These are phyloP conservation scores for Linyphia triangularis DNA, from an alignment of 2,888 invertebrate genomes.

Conservation along the genomic window DNA sequence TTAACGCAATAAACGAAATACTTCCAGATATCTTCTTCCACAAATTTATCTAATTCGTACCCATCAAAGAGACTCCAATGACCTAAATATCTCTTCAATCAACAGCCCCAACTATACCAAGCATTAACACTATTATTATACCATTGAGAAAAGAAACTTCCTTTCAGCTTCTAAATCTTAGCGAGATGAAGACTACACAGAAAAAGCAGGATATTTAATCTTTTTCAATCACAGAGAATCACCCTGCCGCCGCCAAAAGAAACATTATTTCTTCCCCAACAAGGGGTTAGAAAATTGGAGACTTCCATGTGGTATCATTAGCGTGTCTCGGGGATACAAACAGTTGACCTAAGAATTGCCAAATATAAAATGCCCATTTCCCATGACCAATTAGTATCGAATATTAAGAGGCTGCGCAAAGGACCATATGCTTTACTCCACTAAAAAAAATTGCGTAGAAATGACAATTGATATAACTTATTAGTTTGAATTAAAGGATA, in stretches of 20 bases:
- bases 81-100: not conserved
- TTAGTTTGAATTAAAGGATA: too few relatives aligned
- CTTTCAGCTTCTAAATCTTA: not conserved
- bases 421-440: too few relatives aligned
- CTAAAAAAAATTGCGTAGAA: too few relatives aligned
- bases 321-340: not conserved
- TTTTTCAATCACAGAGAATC: conserved; percentile 19
- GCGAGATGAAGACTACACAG: not conserved
- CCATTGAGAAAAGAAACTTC: conserved; percentile 32
- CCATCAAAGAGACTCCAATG: not conserved
- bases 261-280: not conserved
- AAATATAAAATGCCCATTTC: not conserved
- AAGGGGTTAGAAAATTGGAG: not conserved
- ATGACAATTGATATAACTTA: too few relatives aligned
- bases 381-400: too few relatives aligned
- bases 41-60: not conserved
- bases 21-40: not conserved
- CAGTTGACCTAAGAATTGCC: not conserved
- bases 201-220: conserved; percentile 51
- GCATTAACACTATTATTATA: conserved; percentile 13
- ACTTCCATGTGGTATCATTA: not conserved
- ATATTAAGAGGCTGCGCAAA: too few relatives aligned
- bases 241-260: not conserved
- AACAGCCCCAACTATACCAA: not conserved
- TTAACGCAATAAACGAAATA: too few relatives aligned